Base-by-base conservation (phyloP, 2,888 invertebrate genomes). In the Anodontia alba region DNA sequence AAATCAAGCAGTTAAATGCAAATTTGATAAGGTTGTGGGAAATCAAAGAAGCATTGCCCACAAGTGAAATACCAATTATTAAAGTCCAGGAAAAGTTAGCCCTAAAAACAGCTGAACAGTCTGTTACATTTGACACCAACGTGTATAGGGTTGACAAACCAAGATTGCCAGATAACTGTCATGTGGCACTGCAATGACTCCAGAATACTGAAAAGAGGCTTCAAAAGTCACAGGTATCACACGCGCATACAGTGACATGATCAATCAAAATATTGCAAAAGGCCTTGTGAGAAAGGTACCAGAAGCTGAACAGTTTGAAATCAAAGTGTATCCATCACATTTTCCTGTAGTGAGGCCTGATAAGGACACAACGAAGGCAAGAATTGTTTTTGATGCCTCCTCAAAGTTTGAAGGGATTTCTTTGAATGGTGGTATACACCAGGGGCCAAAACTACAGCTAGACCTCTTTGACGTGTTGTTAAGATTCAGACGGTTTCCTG, bases 321-420 rank as follows among this genome's bases (percentile, higher is more conserved):
- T 42, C 36, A 33, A 42, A 49, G 38, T 85, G 83, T 81, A 71
- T 67, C 46, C 80, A 26, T 80, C 80, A n/a, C 82, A 84, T 46
- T 75, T 80, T 57, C 72, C 82, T n/a, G 80, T 82, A 29, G 26
- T 80, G 10, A 51, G 62, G 8, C 72, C 75, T 15, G 71, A 81
- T 8, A 86, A 80, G 57, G 29, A 51, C 1, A 83, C 83, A 7
- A 79, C 76, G 33, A 83, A 80, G 54, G 68, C 69, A 10, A 43
- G 87, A 26, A 78, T 87, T 17, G 83, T 87, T 0, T 86, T 87
- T 71, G 81, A 87, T 69, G 82, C 83, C 29, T 82, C 79, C 5
- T 80, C 84, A 8, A 79, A 71, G 46, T 74, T 31, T 46, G 17
- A 74, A 23, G 80, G 73, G 8, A 23, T 78, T 20, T 84, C 73